Conservation (phyloP, 2,797 vertebrate species). For the Alfaro cultratus region DNA sequence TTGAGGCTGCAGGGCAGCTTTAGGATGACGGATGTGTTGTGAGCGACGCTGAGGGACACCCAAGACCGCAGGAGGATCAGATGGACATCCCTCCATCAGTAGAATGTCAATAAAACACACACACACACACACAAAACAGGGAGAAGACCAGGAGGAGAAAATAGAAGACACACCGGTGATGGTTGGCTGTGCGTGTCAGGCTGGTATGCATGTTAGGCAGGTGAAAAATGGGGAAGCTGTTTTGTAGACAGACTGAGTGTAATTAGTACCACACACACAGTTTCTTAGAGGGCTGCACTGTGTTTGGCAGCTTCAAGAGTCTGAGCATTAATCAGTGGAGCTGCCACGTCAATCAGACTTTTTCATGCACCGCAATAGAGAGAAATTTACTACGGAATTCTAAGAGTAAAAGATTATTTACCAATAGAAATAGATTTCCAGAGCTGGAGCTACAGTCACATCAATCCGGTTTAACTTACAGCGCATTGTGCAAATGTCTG, state of each 20-base stretch:
- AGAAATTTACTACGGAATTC: background rate
- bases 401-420: background rate
- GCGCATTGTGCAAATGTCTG: background rate
- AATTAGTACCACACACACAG: constrained; percentile 69
- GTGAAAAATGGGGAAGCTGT: constrained; percentile 81
- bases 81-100: constrained; percentile 72
- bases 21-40: constrained; percentile 81
- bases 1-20: constrained; percentile 82
- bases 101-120: constrained; percentile 41
- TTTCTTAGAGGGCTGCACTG: constrained; percentile 3
- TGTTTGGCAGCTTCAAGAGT: constrained; percentile 10
- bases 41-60: constrained; percentile 76
- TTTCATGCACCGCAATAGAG: background rate
- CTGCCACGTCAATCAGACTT: background rate
- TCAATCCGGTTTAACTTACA: background rate
- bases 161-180: constrained; percentile 20
- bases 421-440: background rate
- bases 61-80: constrained; percentile 67
- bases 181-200: constrained; percentile 58
- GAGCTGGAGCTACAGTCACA: background rate
- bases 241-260: constrained; percentile 76
- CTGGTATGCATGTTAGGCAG: constrained; percentile 70
- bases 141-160: constrained; percentile 36
- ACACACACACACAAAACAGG: constrained; percentile 27
- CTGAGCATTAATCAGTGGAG: constrained; percentile 6